Evolutionary conservation across 2,797 vertebrate genomes (phyloP).

Genomic region (Aselliscus stoliczkanus): DNA sequence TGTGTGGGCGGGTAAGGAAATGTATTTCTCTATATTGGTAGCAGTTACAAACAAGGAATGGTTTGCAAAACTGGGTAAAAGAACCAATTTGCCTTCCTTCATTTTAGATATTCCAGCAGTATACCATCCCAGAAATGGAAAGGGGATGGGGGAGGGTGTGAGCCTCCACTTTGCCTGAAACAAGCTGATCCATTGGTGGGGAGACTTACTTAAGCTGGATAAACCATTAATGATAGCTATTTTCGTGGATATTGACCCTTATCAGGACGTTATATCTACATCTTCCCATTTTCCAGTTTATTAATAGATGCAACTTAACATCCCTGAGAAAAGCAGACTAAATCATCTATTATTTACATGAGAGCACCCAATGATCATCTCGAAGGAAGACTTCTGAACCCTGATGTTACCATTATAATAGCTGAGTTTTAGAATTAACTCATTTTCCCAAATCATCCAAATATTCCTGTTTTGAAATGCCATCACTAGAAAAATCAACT

Average conservation of each 20-base stretch:
- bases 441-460: constrained; percentile 13
- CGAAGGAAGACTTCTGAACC: constrained; percentile 27
- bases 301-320: constrained; percentile 22
- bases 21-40: neutral
- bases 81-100: neutral
- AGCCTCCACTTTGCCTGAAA: neutral
- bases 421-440: neutral
- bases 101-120: neutral
- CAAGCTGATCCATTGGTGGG: neutral
- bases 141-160: rapidly evolving
- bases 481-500: neutral
- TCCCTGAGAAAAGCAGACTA: constrained; percentile 5
- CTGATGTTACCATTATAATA: constrained; percentile 23
- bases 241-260: neutral
- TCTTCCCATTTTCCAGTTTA: constrained; percentile 2
- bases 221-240: neutral
- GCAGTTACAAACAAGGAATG: neutral
- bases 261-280: neutral
- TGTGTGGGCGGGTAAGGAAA: neutral
- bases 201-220: neutral
- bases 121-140: neutral
- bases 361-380: constrained; percentile 7
- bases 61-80: neutral
- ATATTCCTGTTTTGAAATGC: constrained; percentile 56
- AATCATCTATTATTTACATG: neutral